A percentile compares a stretch with the other conserved stretches of the same genome.
Conservation (phyloP, 2,113 vertebrate species). For the Melanerpes aurifrons region DNA sequence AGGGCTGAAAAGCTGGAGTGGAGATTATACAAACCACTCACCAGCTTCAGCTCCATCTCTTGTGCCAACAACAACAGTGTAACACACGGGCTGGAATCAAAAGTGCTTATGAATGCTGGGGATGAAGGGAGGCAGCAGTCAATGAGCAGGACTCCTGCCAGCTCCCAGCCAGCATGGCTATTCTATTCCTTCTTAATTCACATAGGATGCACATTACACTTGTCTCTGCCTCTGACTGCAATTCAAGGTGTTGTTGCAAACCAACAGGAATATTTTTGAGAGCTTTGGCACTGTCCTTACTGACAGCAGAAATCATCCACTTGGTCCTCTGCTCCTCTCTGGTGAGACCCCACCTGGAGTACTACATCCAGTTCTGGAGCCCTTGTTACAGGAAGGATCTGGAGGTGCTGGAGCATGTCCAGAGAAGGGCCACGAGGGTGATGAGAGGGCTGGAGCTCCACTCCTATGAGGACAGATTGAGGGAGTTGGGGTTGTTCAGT, state of each 20-base stretch:
- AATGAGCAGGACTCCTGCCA: conserved; percentile 38
- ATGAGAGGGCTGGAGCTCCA: too few species aligned
- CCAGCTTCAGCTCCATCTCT: neutral
- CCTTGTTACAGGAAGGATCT: too few species aligned
- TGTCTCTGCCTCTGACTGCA: neutral
- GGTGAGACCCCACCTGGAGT: too few species aligned
- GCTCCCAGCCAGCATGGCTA: neutral
- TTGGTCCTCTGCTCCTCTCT: neutral
- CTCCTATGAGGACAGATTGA: too few species aligned
- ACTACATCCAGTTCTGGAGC: too few species aligned
- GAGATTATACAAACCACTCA: neutral
- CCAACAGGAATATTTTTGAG: fast-evolving
- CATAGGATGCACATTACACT: neutral
- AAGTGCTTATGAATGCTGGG: neutral
- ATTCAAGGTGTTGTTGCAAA: neutral
- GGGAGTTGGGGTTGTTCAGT: too few species aligned
- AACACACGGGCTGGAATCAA: neutral
- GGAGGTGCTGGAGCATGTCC: too few species aligned
- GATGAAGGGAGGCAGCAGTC: neutral
- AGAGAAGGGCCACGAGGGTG: too few species aligned
- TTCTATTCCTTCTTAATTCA: neutral
- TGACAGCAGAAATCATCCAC: neutral
- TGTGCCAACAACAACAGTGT: conserved; percentile 31
- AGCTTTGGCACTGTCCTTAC: neutral
- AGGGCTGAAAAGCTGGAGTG: neutral